phyloP scores from a whole-genome alignment of 2,888 invertebrate species.

The Lepidochrysops patricia region DNA sequence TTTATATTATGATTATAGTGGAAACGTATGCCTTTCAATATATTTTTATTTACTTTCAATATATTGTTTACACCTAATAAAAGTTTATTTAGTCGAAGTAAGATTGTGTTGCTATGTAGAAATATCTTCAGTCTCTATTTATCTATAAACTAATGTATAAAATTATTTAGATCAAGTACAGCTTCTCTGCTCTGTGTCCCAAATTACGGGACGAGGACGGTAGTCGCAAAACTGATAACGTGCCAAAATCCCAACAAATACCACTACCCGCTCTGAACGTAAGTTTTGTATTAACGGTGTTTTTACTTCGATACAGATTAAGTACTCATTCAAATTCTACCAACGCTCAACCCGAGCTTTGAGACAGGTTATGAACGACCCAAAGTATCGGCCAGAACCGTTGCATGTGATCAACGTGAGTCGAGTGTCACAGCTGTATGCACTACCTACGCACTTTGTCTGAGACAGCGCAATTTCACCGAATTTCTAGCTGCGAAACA shows the following conservation, averaged over 20 bases:
- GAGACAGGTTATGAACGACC: constrained; percentile 74
- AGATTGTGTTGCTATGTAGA: background rate
- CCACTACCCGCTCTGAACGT: constrained; percentile 86
- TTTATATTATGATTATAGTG: too few species aligned
- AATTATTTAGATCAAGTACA: constrained; percentile 81
- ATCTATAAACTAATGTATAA: constrained; percentile 19
- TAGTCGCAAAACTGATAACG: constrained; percentile 73
- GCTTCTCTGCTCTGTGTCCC: constrained; percentile 81
- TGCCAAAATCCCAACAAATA: constrained; percentile 73
- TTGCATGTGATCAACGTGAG: constrained; percentile 81
- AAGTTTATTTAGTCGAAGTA: background rate
- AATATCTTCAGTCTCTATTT: background rate
- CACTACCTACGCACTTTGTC: constrained; percentile 16
- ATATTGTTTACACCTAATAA: background rate
- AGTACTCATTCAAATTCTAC: constrained; percentile 79
- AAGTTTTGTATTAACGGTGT: constrained; percentile 54
- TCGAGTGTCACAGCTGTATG: constrained; percentile 37
- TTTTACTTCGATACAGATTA: constrained; percentile 68
- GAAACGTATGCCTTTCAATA: background rate
- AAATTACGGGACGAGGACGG: constrained; percentile 77
- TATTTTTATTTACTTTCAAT: background rate
- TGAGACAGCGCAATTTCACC: background rate
- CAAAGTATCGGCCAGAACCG: constrained; percentile 76
- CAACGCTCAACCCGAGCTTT: constrained; percentile 75
- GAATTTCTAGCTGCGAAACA: too few species aligned